Base-by-base conservation (phyloP, 30 jellyfish, hydroid and myxozoan genomes). In the Nemopilema nomurai region DNA sequence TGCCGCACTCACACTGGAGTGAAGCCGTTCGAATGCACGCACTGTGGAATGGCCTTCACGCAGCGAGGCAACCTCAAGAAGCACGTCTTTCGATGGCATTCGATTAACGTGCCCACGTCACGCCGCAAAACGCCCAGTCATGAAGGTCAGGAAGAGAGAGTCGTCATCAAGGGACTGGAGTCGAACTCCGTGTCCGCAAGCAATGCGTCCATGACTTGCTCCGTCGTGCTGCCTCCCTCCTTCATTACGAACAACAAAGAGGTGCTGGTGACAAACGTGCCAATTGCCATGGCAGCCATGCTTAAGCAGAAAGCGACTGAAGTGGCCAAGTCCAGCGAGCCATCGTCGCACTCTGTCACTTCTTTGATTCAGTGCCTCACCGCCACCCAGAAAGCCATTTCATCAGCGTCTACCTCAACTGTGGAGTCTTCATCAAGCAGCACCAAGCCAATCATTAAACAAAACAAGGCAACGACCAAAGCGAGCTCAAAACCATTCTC, bases 21-120 rank as follows among this genome's bases (percentile, higher is more conserved):
- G 23, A 87, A 87, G 62, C 96, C 96, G 6, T 79, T 69, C 30
- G 86, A 79, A 68, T 87, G 96, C 79, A 76, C 85, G 16, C 76
- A 87, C 24, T 87, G 96, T 79, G 96, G 90, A n/a, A 87, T 87
- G 96, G 90, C 96, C 1, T 87, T 87, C 66, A 71, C 87, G 0
- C 96, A 87, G 76, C 69, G 71, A 49, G 96, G 96, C 27, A 87
- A 87, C 67, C 51, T 87, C 30, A 87, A 79, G 26, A 87, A 87
- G 87, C 96, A 87, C 49, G 73, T 72, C 0, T 71, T 63, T 20
- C 96, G 96, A 23, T 87, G 90, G 83, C 96, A 87, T 30, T 41
- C 96, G 16, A 50, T 33, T 19, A 76, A 81, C 65, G 88, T 86
- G 0, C 69, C 90, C 19, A 87, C 52, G 67, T 23, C 78, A 16